Evolutionary conservation across 2,888 invertebrate genomes (phyloP).

Genomic region (Lasioglossum marginatum): DNA sequence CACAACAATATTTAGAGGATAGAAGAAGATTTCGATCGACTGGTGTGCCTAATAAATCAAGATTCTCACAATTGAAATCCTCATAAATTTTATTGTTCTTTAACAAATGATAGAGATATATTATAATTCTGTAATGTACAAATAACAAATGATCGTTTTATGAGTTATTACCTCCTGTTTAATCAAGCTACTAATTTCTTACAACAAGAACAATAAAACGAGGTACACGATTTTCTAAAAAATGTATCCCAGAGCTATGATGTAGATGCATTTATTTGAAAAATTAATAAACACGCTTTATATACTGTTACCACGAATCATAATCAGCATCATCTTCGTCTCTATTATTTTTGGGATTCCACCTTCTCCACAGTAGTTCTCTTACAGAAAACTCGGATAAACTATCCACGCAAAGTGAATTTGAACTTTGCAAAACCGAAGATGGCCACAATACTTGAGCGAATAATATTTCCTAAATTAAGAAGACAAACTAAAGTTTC

Average conservation of each 20-base stretch:
- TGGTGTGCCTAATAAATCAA: constrained; percentile 86
- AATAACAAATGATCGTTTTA: not conserved
- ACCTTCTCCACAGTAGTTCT: constrained; percentile 89
- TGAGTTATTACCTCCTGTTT: not conserved
- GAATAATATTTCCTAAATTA: constrained; percentile 88
- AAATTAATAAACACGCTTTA: constrained; percentile 31
- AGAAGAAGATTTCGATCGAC: constrained; percentile 93
- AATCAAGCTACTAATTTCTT: not conserved
- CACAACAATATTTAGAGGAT: constrained; percentile 92
- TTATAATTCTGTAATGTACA: not conserved
- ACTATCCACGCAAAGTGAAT: constrained; percentile 84
- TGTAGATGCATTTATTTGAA: constrained; percentile 22
- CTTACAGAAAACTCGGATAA: constrained; percentile 87
- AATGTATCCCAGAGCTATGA: not conserved
- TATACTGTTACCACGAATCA: constrained; percentile 69
- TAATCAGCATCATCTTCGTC: constrained; percentile 81
- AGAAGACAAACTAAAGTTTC: constrained; percentile 5
- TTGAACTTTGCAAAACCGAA: constrained; percentile 75
- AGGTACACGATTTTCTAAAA: not conserved
- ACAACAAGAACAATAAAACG: not conserved
- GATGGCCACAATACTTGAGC: constrained; percentile 87
- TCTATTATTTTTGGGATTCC: constrained; percentile 85
- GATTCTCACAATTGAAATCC: not conserved
- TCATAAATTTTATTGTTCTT: not conserved
- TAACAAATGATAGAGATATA: not conserved